Evolutionary conservation across 2,888 invertebrate genomes (phyloP), one percentile per base, ranked within the genome.

Genomic region (Synergus itoensis): DNA sequence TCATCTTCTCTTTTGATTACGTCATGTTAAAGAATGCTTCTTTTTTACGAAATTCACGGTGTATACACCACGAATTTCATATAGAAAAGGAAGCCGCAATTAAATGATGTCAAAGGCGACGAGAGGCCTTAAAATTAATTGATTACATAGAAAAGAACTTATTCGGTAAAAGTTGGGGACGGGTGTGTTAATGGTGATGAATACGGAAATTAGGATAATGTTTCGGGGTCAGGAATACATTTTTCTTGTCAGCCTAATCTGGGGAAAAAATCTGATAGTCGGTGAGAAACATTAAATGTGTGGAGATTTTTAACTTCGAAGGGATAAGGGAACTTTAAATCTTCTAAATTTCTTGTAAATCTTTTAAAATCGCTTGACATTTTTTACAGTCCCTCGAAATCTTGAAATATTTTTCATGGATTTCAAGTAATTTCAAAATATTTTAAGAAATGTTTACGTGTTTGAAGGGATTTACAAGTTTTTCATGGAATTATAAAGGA

Each of bases 151-250:
- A 67, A 41, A 43, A 67, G 45, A 18, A 67, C 9, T 45, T 43
- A 43, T 45, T 45, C 21, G 45, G 14, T 16, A 21, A 45, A 45
- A 45, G 45, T 67, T 67, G 14, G 18, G 7, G 7, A 45, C 45
- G 21, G 36, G 36, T 36, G 14, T 63, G 63, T 63, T 67, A 67
- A 67, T 67, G 45, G 67, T 67, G 67, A 67, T 45, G 21, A 67
- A 67, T 67, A 67, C 18, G 18, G 14, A 45, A 45, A 67, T 67
- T 63, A 63, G 63, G 7, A 63, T 28, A 36, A 41, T 21, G 28
- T 67, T 67, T 21, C 8, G 21, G 45, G 21, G 45, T 21, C 16
- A 21, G 18, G 45, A 67, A 18, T 67, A 45, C 4, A 67, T 67
- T 67, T 67, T 45, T 67, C 67, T 67, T 45, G 2, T 5, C 43